Conservation (phyloP, 1,140 invertebrate genomes). For the Papilio polyxenes region DNA sequence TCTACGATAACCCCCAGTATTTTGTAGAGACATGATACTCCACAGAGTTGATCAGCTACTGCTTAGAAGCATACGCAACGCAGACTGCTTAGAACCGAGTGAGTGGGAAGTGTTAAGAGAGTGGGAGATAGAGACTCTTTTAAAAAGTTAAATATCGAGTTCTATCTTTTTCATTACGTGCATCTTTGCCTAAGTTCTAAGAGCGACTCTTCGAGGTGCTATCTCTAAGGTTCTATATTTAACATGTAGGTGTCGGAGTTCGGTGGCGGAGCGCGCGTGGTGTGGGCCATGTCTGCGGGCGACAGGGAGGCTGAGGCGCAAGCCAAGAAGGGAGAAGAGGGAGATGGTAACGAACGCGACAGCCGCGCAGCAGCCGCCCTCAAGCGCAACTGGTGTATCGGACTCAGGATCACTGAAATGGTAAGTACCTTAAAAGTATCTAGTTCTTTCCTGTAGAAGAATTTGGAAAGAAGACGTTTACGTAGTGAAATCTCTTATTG, state of each 20-base stretch:
- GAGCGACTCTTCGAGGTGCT: no score
- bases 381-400: slow-evolving; percentile 71
- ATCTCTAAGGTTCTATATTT: no score
- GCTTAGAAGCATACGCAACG: no score
- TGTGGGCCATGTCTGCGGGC: slow-evolving; percentile 75
- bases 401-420: slow-evolving; percentile 64
- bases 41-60: no score
- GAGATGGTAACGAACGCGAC: slow-evolving; percentile 57
- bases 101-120: no score
- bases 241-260: slow-evolving; percentile 65
- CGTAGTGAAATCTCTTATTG: background rate
- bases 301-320: slow-evolving; percentile 73
- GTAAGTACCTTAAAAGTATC: slow-evolving; percentile 50
- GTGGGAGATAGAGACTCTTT: no score
- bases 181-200: no score
- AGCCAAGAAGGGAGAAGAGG: slow-evolving; percentile 73
- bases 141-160: no score
- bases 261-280: slow-evolving; percentile 69
- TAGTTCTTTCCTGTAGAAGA: background rate
- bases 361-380: slow-evolving; percentile 63
- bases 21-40: no score
- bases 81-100: no score
- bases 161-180: no score
- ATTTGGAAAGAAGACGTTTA: background rate
- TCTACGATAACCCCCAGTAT: no score